A percentile compares a stretch with the other conserved stretches of the same genome.
Evolutionary conservation across 2,113 vertebrate genomes (phyloP).

Genomic region (Misgurnus mizolepis): DNA sequence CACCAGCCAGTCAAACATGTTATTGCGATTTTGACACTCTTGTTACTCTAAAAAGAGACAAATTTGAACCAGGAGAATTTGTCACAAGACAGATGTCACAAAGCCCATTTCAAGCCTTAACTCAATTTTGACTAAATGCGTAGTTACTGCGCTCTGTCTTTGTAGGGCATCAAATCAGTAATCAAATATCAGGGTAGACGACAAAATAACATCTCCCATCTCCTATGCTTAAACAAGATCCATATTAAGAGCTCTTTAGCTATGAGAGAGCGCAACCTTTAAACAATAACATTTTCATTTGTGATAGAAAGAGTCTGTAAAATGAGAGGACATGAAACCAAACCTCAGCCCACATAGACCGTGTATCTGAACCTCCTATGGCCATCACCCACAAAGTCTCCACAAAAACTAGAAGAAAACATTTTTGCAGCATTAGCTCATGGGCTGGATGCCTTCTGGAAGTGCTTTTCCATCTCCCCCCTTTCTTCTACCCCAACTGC

Average conservation of each 20-base stretch:
- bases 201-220: too few species aligned
- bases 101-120: too few species aligned
- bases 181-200: too few species aligned
- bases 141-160: too few species aligned
- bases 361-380: slow-evolving; percentile 50
- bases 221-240: neutral
- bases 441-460: slow-evolving; percentile 49
- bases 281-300: neutral
- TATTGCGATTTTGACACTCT: too few species aligned
- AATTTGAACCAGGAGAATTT: too few species aligned
- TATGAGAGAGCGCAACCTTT: neutral
- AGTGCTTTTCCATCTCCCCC: slow-evolving; percentile 41
- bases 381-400: slow-evolving; percentile 41
- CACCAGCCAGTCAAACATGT: too few species aligned
- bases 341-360: slow-evolving; percentile 38
- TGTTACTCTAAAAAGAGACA: too few species aligned
- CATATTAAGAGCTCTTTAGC: neutral
- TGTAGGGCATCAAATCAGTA: too few species aligned
- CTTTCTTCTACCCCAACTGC: slow-evolving; percentile 40
- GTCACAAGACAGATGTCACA: too few species aligned
- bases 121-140: too few species aligned
- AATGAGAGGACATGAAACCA: neutral
- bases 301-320: neutral
- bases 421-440: slow-evolving; percentile 59
- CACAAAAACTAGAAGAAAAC: slow-evolving; percentile 43